Evolutionary conservation across 2,888 invertebrate species (phyloP), one percentile per base, ranked within the genome.

Genomic region (Cordilura impudica): DNA sequence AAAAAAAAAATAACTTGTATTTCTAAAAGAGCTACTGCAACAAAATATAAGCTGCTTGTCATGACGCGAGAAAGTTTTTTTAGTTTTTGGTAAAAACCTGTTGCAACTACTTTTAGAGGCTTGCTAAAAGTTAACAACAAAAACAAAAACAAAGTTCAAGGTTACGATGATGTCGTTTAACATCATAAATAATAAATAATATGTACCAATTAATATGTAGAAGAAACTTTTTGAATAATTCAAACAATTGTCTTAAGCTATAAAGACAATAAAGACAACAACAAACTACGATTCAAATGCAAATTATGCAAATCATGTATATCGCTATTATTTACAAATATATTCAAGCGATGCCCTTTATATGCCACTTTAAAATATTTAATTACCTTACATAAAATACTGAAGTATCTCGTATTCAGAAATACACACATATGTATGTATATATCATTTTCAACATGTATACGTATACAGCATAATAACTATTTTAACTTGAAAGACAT

Each of bases 141-240:
- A n/a, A 16, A 26, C 53, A 19, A 45, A 53, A 67, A 23, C 4
- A 54, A 60, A 21, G 66, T 77, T 61, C 66, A 77, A 66, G 77
- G 71, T 71, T 47, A 39, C 12, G 43, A 2, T 54, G 21, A 7
- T 51, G 16, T 10, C 70, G 35, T 26, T 61, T 26, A 61, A 53
- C 29, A 53, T 61, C 53, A 35, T 67, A 16, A 60, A 12, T n/a
- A 35, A 35, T 12, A 2, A 1, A 12, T 1, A 1, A 8, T 2
- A 5, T 1, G 1, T 12, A 35, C 10, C 7, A 35, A 35, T 12
- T 35, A 35, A 35, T 35, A n/a, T 35, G 4, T 56, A 31, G 14
- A 19, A 69, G 21, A 54, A n/a, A n/a, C 19, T 47, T 19, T 49
- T 45, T 19, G 26, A 39, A 26, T 26, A 47, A 43, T 26, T 16